These are phyloP conservation scores for Philopotamus ludificatus DNA, from an alignment of 1,140 invertebrate genomes.

Conservation along the genomic window DNA sequence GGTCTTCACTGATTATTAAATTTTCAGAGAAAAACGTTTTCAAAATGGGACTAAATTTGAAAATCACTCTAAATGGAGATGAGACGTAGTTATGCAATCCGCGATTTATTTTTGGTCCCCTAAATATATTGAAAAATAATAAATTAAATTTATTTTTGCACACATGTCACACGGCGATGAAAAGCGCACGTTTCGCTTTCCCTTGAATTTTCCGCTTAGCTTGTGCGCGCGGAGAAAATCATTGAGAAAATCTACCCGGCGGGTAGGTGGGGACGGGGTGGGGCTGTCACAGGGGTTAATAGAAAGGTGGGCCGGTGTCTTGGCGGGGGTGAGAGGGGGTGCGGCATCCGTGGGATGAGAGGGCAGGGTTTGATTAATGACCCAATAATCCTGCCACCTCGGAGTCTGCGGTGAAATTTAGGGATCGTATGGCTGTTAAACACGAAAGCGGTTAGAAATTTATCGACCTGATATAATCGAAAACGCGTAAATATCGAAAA, in stretches of 20 bases:
- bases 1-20: too few relatives aligned
- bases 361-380: conserved; percentile 41
- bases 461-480: conserved; percentile 36
- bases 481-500: conserved; percentile 26
- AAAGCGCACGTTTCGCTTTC: background rate
- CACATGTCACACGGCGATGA: too few relatives aligned
- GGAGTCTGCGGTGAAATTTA: conserved; percentile 41
- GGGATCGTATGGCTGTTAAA: conserved; percentile 33
- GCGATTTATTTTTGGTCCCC: too few relatives aligned
- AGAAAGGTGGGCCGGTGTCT: conserved; percentile 14
- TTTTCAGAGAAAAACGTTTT: too few relatives aligned
- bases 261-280: conserved; percentile 2
- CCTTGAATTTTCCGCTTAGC: conserved; percentile 23
- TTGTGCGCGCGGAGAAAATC: conserved; percentile 23
- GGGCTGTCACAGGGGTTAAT: conserved; percentile 7
- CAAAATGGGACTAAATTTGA: too few relatives aligned
- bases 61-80: too few relatives aligned
- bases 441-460: conserved; percentile 38
- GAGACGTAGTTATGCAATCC: too few relatives aligned
- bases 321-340: conserved; percentile 33
- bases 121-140: too few relatives aligned
- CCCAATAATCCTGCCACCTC: conserved; percentile 42
- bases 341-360: conserved; percentile 22
- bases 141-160: too few relatives aligned
- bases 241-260: conserved; percentile 25